Evolutionary conservation across 2,888 invertebrate species (phyloP), one percentile per base, ranked within the genome.

Genomic region (Coenonympha glycerion): DNA sequence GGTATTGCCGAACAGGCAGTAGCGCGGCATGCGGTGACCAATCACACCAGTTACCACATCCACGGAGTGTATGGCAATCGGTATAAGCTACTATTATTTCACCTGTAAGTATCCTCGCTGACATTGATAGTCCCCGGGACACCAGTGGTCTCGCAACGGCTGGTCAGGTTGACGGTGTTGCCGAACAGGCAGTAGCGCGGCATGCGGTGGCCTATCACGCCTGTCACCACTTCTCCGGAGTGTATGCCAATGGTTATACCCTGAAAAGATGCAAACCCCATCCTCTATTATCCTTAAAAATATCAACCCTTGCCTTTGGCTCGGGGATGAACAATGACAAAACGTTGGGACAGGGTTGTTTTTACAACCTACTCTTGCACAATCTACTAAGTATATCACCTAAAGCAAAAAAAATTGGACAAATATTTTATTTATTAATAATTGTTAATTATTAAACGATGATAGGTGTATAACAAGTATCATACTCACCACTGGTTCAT

Each of bases 1-100:
- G 0, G 97, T 97, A 81, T 97, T 97, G 4, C 97, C 97, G 69
- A 97, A 97, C 22, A 97, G 90, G 65, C 95, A 95, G 77, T 96
- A 97, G 21, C 97, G 91, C 0, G 97, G 97, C 94, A 97, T 96
- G 56, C 96, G 91, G 79, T 96, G 95, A 2, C 97, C 97, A 58
- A 97, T 97, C 5, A 97, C 97, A 9, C 97, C 97, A 0, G 97
- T 97, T 45, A 97, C 96, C 15, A 96, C 96, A 76, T 97, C 97
- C 0, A 97, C 97, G 2, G 95, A 95, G 71, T 97, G 97, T 59
- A 97, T 95, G 2, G 97, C 97, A 67, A 97, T 96, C 11, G 97
- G 97, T 56, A 97, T 95, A 87, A n/a, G n/a, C n/a, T n/a, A n/a
- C n/a, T n/a, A n/a, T n/a, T 13, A 15, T 18, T 3, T 37, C 88